Base-by-base conservation (phyloP, 2,113 vertebrate genomes). In the Chascanopsetta lugubris region DNA sequence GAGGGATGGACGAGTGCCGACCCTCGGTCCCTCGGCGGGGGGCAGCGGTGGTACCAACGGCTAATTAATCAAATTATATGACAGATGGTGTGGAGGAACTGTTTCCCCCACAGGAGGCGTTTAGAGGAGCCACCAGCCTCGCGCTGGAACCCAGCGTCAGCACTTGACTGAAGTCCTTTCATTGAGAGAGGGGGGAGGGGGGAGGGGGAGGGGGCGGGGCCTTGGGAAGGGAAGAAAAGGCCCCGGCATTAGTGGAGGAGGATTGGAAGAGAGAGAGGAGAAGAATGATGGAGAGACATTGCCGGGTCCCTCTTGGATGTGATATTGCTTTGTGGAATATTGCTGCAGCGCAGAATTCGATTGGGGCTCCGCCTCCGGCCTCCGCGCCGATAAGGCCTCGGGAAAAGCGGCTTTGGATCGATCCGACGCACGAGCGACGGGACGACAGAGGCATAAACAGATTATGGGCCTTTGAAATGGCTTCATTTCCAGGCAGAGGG, bases 301-400 rank as follows among this genome's bases (percentile, higher is more conserved):
- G 80, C 84, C 72, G 82, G 82, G 85, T 80, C 79, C 75, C 73
- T 72, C 6, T 83, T 75, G 80, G 86, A 85, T 69, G 82, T 88
- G 87, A 88, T 90, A 90, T 90, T 88, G 88, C 85, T 88, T 89
- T 84, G 87, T 85, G 82, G 89, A 85, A 89, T 88, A 92, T 88
- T 88, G 84, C 85, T 65, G 83, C 80, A 72, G 78, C 56, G 45
- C 69, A 74, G 85, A 88, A 91, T 91, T 89, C 84, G 87, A 91
- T 91, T 86, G 75, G 70, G 64, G 63, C 72, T 4, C 26, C 27
- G 26, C 29, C 82, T 50, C 80, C 63, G 71, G 74, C 75, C 71
- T 67, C 75, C 55, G 62, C 54, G n/a, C n/a, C n/a, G 85, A 87
- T 75, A 86, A 83, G 69, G 78, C 60, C 69, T 38, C 26, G 65